Base-by-base conservation (phyloP, 2,113 vertebrate genomes). In the Regulus satrapa region DNA sequence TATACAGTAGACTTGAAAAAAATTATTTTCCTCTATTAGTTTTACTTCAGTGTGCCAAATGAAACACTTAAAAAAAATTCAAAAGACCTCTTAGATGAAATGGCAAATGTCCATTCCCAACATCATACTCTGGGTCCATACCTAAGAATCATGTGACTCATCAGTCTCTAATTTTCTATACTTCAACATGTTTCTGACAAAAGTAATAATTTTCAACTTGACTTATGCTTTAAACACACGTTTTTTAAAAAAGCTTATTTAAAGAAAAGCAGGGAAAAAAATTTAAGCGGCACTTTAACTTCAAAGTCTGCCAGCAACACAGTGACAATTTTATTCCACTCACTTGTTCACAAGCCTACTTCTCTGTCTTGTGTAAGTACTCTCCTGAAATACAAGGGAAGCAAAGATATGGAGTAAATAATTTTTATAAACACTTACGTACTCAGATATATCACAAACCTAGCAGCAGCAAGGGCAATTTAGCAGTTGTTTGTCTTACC, bases 251-350 rank as follows among this genome's bases (percentile, higher is more conserved):
- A 66, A 31, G 38, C 8, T 55, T 68, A 45, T 2, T 63, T 51
- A 41, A 79, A 71, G 43, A 36, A 85, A 91, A 77, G 21, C 13
- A 14, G 17, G 38, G 7, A 1, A 8, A 79, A 54, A 34, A 23
- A 2, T 38, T 24, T 63, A 76, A 58, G 46, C 2, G 1, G 26
- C 26, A 43, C 43, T 93, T 93, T 25, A 48, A 32, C 75, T 91
- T 78, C 59, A 23, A 82, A 83, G 59, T 26, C 75, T 96, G 59
- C 71, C 83, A 89, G 81, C 34, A 85, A 29, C 7, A 58, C 18
- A 25, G 62, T 24, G 75, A 93, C 51, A 80, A 83, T 85, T 96
- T 95, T 90, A 88, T 87, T 91, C 54, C 73, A 43, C 40, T 62
- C 32, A 31, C 49, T 25, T 88, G 41, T 74, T 95, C 87, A 75